Conservation (phyloP, 92 coral and sea anemone genomes). For the Zoanthus sociatus region DNA sequence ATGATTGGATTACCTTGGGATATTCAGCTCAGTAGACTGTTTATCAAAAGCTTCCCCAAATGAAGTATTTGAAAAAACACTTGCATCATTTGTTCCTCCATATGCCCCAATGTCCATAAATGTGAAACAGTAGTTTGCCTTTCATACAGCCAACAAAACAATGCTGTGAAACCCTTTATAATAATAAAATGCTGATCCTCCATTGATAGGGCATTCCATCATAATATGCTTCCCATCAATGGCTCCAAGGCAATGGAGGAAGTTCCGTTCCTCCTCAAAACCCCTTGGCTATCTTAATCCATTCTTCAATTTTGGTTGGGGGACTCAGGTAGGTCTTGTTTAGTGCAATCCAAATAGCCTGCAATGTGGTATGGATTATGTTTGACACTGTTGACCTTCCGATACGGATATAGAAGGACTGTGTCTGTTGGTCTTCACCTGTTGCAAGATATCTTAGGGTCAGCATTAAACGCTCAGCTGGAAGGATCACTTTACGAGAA, state of each 20-base stretch:
- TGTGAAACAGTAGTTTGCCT: constrained; percentile 33
- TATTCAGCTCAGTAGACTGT: constrained; percentile 14
- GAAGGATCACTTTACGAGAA: constrained; percentile 37
- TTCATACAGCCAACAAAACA: constrained; percentile 23
- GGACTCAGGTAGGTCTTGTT: constrained; percentile 32
- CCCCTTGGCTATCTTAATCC: constrained; percentile 22
- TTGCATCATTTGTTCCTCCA: constrained; percentile 49
- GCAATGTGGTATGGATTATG: constrained; percentile 56
- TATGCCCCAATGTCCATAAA: constrained; percentile 51
- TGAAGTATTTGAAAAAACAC: constrained; percentile 48
- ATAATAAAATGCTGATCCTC: constrained; percentile 30
- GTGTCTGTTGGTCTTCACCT: constrained; percentile 65
- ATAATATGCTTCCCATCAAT: constrained; percentile 24
- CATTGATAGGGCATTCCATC: constrained; percentile 36
- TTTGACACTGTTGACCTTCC: constrained; percentile 63
- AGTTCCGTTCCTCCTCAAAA: constrained; percentile 35
- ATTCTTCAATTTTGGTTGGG: constrained; percentile 30
- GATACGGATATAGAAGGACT: constrained; percentile 55
- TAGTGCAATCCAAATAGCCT: constrained; percentile 69
- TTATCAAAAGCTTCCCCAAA: constrained; percentile 38
- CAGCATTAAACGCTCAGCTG: constrained; percentile 56
- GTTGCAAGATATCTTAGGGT: constrained; percentile 71
- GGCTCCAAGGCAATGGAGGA: constrained; percentile 26
- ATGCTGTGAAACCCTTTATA: constrained; percentile 32
- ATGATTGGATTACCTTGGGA: constrained; percentile 20